Percentiles rank a stretch among this genome's conserved stretches.
Conservation (phyloP, 2,888 invertebrate genomes). For the Netelia virgata region DNA sequence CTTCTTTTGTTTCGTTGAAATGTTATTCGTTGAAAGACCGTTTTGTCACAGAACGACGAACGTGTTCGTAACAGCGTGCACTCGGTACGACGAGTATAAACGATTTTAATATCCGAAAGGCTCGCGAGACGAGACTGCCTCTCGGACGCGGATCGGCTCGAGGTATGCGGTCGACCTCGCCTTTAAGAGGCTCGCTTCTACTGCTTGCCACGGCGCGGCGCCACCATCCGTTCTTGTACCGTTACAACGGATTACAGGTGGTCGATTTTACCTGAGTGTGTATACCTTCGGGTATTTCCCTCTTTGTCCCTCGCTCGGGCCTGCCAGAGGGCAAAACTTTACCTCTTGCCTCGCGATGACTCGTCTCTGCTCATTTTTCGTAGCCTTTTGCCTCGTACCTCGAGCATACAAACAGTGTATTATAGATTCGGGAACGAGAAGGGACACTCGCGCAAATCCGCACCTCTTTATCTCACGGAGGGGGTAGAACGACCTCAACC, state of each 20-base stretch:
- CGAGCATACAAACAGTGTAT: neutral
- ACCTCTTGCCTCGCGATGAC: neutral
- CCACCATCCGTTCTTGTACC: conserved; percentile 81
- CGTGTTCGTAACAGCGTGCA: conserved; percentile 31
- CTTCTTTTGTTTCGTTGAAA: neutral
- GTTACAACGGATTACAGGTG: conserved; percentile 81
- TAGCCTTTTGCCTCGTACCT: neutral
- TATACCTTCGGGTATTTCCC: conserved; percentile 16
- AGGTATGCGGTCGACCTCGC: conserved; percentile 85
- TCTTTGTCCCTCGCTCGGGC: conserved; percentile 8
- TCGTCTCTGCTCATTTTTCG: neutral
- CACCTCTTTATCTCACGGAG: neutral
- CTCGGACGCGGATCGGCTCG: conserved; percentile 81
- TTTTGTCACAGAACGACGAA: conserved; percentile 1
- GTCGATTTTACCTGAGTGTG: conserved; percentile 71
- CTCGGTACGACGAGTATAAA: conserved; percentile 66
- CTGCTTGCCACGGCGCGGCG: conserved; percentile 75
- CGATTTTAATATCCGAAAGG: conserved; percentile 71
- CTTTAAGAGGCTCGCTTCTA: conserved; percentile 78
- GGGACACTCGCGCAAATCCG: neutral
- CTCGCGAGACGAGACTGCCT: conserved; percentile 76
- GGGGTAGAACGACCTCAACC: too few species aligned
- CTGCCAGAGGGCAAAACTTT: conserved; percentile 1
- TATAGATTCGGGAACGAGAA: neutral
- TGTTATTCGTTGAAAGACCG: neutral